These are phyloP conservation scores for Sericinus montela DNA, from an alignment of 2,888 invertebrate genomes.

Conservation along the genomic window DNA sequence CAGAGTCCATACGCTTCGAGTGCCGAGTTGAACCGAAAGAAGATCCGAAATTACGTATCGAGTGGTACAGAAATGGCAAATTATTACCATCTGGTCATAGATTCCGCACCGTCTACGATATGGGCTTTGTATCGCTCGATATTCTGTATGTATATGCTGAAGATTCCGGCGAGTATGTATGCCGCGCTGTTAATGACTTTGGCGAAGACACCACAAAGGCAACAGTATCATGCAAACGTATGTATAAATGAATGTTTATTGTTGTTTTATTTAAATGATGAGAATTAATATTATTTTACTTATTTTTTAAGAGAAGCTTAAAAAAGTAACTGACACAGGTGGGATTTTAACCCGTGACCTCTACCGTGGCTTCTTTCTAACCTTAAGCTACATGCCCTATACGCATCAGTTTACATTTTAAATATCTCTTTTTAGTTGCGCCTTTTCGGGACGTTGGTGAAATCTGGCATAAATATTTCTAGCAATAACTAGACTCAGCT, in stretches of 20 bases:
- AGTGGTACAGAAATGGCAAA: conserved; percentile 97
- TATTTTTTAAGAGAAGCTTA: no score
- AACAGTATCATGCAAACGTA: conserved; percentile 90
- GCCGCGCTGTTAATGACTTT: conserved; percentile 93
- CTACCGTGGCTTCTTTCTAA: no score
- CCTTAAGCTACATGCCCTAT: no score
- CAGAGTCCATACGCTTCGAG: conserved; percentile 96
- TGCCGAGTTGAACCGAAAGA: conserved; percentile 97
- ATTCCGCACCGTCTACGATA: conserved; percentile 94
- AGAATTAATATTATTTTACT: not conserved
- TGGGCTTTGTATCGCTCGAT: conserved; percentile 96
- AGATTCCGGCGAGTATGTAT: conserved; percentile 96
- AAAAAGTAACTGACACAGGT: no score
- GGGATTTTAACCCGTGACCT: no score
- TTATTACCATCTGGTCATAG: conserved; percentile 93
- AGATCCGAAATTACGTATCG: conserved; percentile 93
- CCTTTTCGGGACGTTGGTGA: no score
- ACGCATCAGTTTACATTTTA: no score
- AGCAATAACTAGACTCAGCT: no score
- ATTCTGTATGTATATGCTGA: conserved; percentile 95
- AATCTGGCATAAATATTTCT: no score
- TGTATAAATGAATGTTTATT: conserved; percentile 34
- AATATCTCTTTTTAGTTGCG: no score
- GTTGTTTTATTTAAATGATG: not conserved
- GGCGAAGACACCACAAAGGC: conserved; percentile 94